Evolutionary conservation across 2,888 invertebrate genomes (phyloP), one percentile per base, ranked within the genome.

Genomic region (Pyrgus malvae): DNA sequence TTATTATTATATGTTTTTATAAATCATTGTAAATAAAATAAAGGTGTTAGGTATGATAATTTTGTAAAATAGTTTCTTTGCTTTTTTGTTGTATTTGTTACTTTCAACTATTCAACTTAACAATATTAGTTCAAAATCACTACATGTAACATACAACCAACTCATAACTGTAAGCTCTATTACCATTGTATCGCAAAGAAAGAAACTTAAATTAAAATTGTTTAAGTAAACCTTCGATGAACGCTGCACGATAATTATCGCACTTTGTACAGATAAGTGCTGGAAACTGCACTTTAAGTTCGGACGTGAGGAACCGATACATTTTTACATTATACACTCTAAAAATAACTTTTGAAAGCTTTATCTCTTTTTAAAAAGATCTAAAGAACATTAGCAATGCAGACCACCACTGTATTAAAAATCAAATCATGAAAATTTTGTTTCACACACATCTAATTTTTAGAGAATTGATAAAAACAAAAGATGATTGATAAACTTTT

Each of bases 221-320:
- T 46, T 49, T 50, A 44, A 53, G 41, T 53, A 60, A 60, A 60
- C 57, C 46, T 12, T 27, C 54, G 23, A 50, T 56, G 49, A 42
- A 56, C 49, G 14, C 48, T 33, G 33, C 29, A 35, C 14, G 29
- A n/a, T 46, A 57, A 57, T 60, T 60, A 60, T 31, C 55, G 42
- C 11, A 25, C 7, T 3, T 21, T 8, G 21, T n/a, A n/a, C n/a
- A n/a, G 57, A 33, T 57, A 60, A 60, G 16, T 53, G 31, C 11
- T n/a, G 27, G 16, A 6, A 16, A 0, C 16, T 37, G 31, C 4
- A 12, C 12, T 12, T 12, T n/a, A 11, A 6, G 23, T 14, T 48
- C 23, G 9, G 5, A 31, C 21, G 14, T 49, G 33, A 33, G 23
- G 17, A 48, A 27, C 12, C 9, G 35, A 16, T 35, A 35, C 16